These are phyloP conservation scores for Agriopis marginaria DNA, from an alignment of 2,888 invertebrate species.

Conservation along the genomic window DNA sequence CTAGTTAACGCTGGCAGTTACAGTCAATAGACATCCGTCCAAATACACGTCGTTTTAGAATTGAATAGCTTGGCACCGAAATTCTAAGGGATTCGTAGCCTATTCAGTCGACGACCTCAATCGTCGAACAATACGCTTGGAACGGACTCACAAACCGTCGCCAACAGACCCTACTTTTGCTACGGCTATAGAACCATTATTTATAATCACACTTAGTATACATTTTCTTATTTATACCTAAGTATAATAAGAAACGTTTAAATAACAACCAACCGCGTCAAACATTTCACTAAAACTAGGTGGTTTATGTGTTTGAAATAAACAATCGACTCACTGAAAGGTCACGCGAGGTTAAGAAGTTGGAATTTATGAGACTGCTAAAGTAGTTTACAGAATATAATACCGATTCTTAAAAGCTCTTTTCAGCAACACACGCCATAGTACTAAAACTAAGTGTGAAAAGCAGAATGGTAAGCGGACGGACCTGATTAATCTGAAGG, in stretches of 20 bases:
- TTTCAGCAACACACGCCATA: constrained; percentile 3
- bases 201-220: not conserved
- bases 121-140: constrained; percentile 70
- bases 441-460: constrained; percentile 17
- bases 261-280: constrained; percentile 16
- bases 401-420: constrained; percentile 24
- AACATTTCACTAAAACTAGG: constrained; percentile 28
- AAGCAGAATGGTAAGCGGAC: constrained; percentile 40
- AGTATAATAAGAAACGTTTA: constrained; percentile 16
- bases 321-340: constrained; percentile 30
- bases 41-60: constrained; percentile 17
- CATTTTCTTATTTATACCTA: constrained; percentile 10
- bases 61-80: constrained; percentile 42
- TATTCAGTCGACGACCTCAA: constrained; percentile 78
- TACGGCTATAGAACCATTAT: not conserved
- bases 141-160: constrained; percentile 35
- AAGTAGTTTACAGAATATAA: constrained; percentile 32
- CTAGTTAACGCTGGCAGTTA: constrained; percentile 30
- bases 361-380: constrained; percentile 33
- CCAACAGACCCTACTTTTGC: constrained; percentile 12
- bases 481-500: constrained; percentile 77
- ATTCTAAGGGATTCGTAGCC: constrained; percentile 52
- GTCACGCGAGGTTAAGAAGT: constrained; percentile 34
- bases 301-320: constrained; percentile 30
- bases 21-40: constrained; percentile 16